A percentile compares a stretch with the other conserved stretches of the same genome.
These are phyloP conservation scores for Colostygia pectinataria DNA, from an alignment of 2,888 invertebrate species.

Conservation along the genomic window DNA sequence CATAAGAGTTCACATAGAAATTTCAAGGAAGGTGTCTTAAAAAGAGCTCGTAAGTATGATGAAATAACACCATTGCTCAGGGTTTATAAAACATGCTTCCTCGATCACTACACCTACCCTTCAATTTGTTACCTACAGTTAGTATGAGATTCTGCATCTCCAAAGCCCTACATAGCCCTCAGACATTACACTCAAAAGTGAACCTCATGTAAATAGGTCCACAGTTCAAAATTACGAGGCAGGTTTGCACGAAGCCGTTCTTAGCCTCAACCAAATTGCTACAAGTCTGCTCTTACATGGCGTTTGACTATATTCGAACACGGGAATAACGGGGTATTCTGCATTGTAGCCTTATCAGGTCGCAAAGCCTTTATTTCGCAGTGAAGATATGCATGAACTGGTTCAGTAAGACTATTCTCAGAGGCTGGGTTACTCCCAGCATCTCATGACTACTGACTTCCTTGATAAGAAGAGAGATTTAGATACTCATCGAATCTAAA, in stretches of 20 bases:
- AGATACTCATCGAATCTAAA: too few relatives aligned
- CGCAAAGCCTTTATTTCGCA: conserved; percentile 23
- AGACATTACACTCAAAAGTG: conserved; percentile 16
- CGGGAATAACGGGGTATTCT: conserved; percentile 32
- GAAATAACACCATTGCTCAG: not conserved
- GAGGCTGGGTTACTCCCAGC: too few relatives aligned
- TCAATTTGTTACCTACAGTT: conserved; percentile 17
- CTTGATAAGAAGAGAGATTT: conserved; percentile 6
- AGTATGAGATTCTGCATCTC: conserved; percentile 17
- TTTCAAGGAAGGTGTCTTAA: not conserved
- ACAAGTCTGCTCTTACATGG: conserved; percentile 33
- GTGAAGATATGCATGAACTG: conserved; percentile 26
- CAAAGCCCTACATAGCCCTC: conserved; percentile 19
- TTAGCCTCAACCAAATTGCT: conserved; percentile 30
- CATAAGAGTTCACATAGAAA: conserved; percentile 20
- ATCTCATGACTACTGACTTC: conserved; percentile 24
- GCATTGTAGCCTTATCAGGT: conserved; percentile 35
- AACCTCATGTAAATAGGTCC: conserved; percentile 18
- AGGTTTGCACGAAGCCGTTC: conserved; percentile 20
- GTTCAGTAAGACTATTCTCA: conserved; percentile 15
- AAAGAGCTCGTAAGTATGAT: not conserved
- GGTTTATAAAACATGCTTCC: not conserved
- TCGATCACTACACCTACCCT: conserved; percentile 2
- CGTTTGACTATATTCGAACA: conserved; percentile 30
- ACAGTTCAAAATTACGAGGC: conserved; percentile 28